These are phyloP conservation scores for Spinibarbus caldwelli DNA, from an alignment of 2,797 vertebrate species.

Conservation along the genomic window DNA sequence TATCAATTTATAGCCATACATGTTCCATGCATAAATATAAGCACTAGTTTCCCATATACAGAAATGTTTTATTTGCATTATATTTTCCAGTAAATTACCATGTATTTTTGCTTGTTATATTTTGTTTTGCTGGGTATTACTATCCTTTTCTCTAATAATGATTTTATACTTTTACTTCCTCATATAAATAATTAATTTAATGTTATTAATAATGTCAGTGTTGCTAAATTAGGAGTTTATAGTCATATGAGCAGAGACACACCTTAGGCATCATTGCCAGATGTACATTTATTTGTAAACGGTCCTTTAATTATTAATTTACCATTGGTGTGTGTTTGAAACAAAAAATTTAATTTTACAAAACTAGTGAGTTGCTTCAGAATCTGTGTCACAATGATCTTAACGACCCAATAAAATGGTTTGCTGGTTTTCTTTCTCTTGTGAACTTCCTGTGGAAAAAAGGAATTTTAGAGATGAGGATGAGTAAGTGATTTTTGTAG, in stretches of 20 bases:
- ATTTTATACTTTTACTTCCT: neutral
- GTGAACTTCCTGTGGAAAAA: neutral
- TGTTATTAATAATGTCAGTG: neutral
- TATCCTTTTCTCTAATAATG: too few species aligned
- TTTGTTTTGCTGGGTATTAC: too few species aligned
- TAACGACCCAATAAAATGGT: neutral
- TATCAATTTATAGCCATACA: too few species aligned
- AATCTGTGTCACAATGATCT: too few species aligned
- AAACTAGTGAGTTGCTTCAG: too few species aligned
- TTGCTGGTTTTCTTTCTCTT: neutral
- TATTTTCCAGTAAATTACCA: too few species aligned
- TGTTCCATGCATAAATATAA: too few species aligned
- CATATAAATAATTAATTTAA: neutral
- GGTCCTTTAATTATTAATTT: neutral
- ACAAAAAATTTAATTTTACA: too few species aligned
- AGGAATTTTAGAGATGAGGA: neutral
- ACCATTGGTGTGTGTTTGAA: too few species aligned
- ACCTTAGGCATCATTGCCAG: neutral
- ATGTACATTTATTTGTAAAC: neutral
- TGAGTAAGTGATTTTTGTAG: neutral
- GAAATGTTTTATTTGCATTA: too few species aligned
- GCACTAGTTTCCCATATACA: too few species aligned
- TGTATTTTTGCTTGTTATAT: too few species aligned
- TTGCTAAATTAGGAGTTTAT: neutral
- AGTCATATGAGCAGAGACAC: neutral